Evolutionary conservation across 2,888 invertebrate species (phyloP).

Genomic region (Chorisops tibialis): DNA sequence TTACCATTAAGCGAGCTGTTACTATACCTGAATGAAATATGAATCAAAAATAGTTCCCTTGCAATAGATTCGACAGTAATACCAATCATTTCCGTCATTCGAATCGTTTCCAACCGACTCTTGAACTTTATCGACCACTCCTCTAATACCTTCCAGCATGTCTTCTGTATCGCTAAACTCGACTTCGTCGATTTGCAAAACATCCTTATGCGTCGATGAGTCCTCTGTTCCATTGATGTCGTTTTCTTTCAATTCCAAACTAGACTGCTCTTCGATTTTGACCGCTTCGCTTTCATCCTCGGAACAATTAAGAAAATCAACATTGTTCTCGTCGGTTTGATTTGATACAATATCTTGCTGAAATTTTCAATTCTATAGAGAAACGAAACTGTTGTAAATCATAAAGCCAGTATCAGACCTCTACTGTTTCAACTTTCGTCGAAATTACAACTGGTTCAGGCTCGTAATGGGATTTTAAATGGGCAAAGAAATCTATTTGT

Average conservation of each 20-base stretch:
- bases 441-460: slow-evolving; percentile 48
- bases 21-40: background rate
- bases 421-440: slow-evolving; percentile 31
- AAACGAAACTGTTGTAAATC: background rate
- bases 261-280: background rate
- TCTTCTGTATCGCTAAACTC: slow-evolving; percentile 86
- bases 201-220: background rate
- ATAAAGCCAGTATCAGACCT: background rate
- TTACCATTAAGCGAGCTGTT: slow-evolving; percentile 2
- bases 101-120: slow-evolving; percentile 48
- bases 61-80: slow-evolving; percentile 36
- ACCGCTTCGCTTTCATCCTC: background rate
- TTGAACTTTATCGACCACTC: slow-evolving; percentile 62
- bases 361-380: background rate
- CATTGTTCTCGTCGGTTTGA: background rate
- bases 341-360: background rate
- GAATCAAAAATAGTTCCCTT: slow-evolving; percentile 33
- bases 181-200: slow-evolving; percentile 41
- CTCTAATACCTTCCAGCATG: slow-evolving; percentile 79
- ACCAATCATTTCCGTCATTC: slow-evolving; percentile 46
- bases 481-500: slow-evolving; percentile 81
- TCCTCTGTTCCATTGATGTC: background rate
- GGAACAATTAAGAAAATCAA: background rate
- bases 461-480: slow-evolving; percentile 79
- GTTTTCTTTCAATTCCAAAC: background rate